phyloP scores from a whole-genome alignment of 2,113 vertebrate genomes.

The Engystomops pustulosus region DNA sequence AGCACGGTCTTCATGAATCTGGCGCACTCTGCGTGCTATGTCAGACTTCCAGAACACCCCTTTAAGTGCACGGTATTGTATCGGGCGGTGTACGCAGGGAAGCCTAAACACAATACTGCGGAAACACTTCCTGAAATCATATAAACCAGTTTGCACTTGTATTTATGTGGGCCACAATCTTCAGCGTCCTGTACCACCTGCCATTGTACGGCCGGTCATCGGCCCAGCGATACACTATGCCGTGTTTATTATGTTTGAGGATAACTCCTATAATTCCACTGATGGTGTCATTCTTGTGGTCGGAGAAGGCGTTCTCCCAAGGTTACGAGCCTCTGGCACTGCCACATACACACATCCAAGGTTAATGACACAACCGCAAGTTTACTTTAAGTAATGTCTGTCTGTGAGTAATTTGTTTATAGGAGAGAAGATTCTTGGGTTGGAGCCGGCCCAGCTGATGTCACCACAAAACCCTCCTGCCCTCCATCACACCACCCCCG shows the following conservation, averaged over 20 bases:
- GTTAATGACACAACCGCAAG: slow-evolving; percentile 6
- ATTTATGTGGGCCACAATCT: no score
- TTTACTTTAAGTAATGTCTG: slow-evolving; percentile 41
- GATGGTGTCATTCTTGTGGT: slow-evolving; percentile 4
- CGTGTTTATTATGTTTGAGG: not conserved
- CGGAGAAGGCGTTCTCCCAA: not conserved
- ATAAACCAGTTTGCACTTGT: no score
- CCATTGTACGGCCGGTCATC: no score
- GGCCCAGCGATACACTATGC: no score
- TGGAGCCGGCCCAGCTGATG: slow-evolving; percentile 15
- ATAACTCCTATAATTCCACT: not conserved
- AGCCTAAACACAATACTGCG: no score
- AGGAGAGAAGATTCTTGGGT: slow-evolving; percentile 5
- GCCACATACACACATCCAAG: slow-evolving; percentile 9
- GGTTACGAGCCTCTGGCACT: slow-evolving; percentile 6
- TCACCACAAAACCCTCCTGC: slow-evolving; percentile 16
- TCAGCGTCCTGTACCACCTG: no score
- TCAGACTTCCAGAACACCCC: no score
- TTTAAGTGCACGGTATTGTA: no score
- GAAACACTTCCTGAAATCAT: no score
- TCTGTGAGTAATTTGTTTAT: slow-evolving; percentile 37
- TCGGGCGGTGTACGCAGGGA: no score
- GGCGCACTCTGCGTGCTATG: no score
- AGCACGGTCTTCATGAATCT: no score
- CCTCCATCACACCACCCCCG: slow-evolving; percentile 3